Percentiles rank a stretch among this genome's conserved stretches.
Evolutionary conservation across 2,797 vertebrate species (phyloP).

Genomic region (Mastacembelus armatus): DNA sequence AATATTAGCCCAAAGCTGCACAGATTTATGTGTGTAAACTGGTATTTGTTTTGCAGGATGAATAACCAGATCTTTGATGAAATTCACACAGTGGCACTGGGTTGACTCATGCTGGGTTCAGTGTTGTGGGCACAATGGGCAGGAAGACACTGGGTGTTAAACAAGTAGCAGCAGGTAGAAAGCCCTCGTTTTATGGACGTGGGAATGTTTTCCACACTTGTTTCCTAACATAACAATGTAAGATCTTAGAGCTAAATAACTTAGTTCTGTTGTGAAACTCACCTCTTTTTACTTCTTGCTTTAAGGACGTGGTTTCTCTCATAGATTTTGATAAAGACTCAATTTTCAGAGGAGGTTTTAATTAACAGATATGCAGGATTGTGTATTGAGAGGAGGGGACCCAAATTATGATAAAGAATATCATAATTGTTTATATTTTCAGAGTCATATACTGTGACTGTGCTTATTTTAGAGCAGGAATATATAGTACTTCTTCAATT

Average conservation of each 20-base stretch:
- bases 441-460: slow-evolving; percentile 3
- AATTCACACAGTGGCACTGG: slow-evolving; percentile 21
- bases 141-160: slow-evolving; percentile 55
- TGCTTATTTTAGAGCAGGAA: too few relatives aligned
- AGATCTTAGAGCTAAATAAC: too few relatives aligned
- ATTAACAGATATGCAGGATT: slow-evolving; percentile 39
- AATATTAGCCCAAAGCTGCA: neutral
- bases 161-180: slow-evolving; percentile 53
- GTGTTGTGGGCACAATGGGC: slow-evolving; percentile 40
- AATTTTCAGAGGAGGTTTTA: slow-evolving; percentile 39
- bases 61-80: slow-evolving; percentile 23
- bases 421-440: slow-evolving; percentile 14
- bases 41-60: slow-evolving; percentile 25
- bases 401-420: slow-evolving; percentile 28
- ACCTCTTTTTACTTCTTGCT: slow-evolving; percentile 12
- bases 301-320: slow-evolving; percentile 40
- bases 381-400: slow-evolving; percentile 22
- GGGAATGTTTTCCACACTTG: slow-evolving; percentile 48
- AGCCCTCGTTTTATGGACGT: slow-evolving; percentile 53
- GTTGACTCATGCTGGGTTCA: slow-evolving; percentile 41
- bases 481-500: too few relatives aligned
- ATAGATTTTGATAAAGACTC: slow-evolving; percentile 28
- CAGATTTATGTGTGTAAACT: slow-evolving; percentile 9
- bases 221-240: slow-evolving; percentile 42
- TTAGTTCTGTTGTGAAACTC: slow-evolving; percentile 14